These are phyloP conservation scores for Anthopleura sola DNA, from an alignment of 64 coral and sea anemone genomes.

Conservation along the genomic window DNA sequence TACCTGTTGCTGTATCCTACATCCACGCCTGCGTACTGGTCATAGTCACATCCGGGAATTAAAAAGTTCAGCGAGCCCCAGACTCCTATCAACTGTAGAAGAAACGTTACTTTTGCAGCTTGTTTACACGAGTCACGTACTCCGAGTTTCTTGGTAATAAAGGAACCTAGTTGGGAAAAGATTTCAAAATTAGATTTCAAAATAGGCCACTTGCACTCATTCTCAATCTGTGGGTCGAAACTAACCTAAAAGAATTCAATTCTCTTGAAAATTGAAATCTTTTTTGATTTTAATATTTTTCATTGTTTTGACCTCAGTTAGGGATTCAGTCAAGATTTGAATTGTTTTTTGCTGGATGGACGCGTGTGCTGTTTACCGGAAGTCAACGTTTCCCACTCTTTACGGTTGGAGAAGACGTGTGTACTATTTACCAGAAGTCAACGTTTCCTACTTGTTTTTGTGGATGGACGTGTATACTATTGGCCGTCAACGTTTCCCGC, in stretches of 20 bases:
- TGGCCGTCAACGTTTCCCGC: too few relatives aligned
- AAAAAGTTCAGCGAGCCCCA: slow-evolving; percentile 42
- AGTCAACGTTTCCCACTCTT: too few relatives aligned
- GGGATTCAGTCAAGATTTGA: too few relatives aligned
- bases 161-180: slow-evolving; percentile 15
- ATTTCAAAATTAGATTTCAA: too few relatives aligned
- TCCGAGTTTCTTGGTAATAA: slow-evolving; percentile 27
- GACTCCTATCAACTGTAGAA: slow-evolving; percentile 29
- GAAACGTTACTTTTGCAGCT: slow-evolving; percentile 34
- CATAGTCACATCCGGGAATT: slow-evolving; percentile 57
- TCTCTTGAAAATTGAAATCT: too few relatives aligned
- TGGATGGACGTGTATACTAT: background rate
- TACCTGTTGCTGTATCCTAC: slow-evolving; percentile 43
- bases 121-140: slow-evolving; percentile 24
- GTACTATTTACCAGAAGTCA: slow-evolving; percentile 30
- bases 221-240: too few relatives aligned
- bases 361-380: too few relatives aligned
- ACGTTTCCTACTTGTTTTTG: background rate
- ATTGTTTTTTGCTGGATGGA: too few relatives aligned
- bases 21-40: slow-evolving; percentile 40
- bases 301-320: too few relatives aligned
- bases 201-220: too few relatives aligned
- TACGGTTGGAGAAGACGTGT: background rate
- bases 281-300: too few relatives aligned
- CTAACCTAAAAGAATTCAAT: too few relatives aligned